Base-by-base conservation (phyloP, 2,113 vertebrate species). In the Willisornis vidua region DNA sequence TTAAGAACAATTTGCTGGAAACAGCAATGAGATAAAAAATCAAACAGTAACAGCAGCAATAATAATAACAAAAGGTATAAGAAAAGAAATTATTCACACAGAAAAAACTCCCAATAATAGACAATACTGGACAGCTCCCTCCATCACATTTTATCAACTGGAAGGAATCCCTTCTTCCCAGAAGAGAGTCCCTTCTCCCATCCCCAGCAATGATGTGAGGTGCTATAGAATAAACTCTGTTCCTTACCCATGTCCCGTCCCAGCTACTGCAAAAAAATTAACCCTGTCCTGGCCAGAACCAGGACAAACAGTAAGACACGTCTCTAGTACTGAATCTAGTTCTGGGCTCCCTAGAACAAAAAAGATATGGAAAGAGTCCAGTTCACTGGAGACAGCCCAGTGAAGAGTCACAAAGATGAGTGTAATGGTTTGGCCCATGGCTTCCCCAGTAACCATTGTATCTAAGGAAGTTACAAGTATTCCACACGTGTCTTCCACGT, bases 331-430 rank as follows among this genome's bases (percentile, higher is more conserved):
- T 93, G 23, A 3, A 7, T 59, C 24, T 31, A 28, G 26, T n/a
- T 57, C 37, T 66, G 37, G 16, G 24, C 29, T 79, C 14, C 39
- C 9, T 26, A 73, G 54, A 57, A 41, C 4, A 41, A 37, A n/a
- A 51, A 11, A 54, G 37, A 46, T 0, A 0, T 16, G 26, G 19
- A 29, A 51, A 67, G 14, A 58, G 9, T 25, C 10, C 43, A 17
- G 6, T 23, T 23, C 16, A 33, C 54, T 35, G 23, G 19, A 76
- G 12, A 62, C 12, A 80, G 7, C 6, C 20, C 52, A 49, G 24
- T 20, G 24, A 68, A 65, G 17, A 17, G 7, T 17, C 55, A 22
- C 7, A 3, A 29, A 77, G 14, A 51, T 16, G 9, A 49, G 18
- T n/a, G n/a, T n/a, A n/a, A n/a, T n/a, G n/a, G n/a, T n/a, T n/a